Evolutionary conservation across 2,113 vertebrate genomes (phyloP).

Genomic region (Herpetotheres cachinnans): DNA sequence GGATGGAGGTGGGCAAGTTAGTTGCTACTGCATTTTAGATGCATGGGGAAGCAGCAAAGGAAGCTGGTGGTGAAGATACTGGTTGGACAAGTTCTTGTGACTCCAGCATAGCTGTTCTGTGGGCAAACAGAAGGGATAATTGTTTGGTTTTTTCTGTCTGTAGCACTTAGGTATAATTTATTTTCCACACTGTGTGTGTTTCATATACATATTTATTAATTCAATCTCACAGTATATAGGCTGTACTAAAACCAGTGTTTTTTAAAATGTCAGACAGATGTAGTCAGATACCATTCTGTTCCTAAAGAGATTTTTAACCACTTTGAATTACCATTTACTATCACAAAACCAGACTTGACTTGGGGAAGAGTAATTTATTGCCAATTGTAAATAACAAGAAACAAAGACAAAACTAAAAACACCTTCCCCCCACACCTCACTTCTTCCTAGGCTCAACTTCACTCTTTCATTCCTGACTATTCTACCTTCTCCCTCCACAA

Average conservation of each 20-base stretch:
- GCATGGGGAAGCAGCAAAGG: not conserved
- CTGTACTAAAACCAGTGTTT: not conserved
- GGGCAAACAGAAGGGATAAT: not conserved
- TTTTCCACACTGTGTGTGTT: not conserved
- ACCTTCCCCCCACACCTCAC: accelerated
- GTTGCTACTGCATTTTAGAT: not conserved
- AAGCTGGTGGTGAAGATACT: not conserved
- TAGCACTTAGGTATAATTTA: not conserved
- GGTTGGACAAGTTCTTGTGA: not conserved
- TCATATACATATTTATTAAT: not conserved
- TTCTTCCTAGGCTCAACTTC: not conserved
- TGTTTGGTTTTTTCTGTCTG: not conserved
- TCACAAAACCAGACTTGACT: not conserved
- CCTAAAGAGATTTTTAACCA: not conserved
- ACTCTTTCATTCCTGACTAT: not conserved
- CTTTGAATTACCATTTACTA: not conserved
- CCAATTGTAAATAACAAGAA: not conserved
- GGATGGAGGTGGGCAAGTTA: not conserved
- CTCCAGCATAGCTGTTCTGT: not conserved
- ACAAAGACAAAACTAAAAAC: not conserved
- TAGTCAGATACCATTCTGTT: not conserved
- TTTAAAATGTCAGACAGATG: not conserved
- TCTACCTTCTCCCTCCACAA: not conserved
- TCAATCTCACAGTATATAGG: not conserved
- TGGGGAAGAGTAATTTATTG: not conserved